Evolutionary conservation across 2,113 vertebrate genomes (phyloP), one percentile per base, ranked within the genome.

Genomic region (Alethe diademata): DNA sequence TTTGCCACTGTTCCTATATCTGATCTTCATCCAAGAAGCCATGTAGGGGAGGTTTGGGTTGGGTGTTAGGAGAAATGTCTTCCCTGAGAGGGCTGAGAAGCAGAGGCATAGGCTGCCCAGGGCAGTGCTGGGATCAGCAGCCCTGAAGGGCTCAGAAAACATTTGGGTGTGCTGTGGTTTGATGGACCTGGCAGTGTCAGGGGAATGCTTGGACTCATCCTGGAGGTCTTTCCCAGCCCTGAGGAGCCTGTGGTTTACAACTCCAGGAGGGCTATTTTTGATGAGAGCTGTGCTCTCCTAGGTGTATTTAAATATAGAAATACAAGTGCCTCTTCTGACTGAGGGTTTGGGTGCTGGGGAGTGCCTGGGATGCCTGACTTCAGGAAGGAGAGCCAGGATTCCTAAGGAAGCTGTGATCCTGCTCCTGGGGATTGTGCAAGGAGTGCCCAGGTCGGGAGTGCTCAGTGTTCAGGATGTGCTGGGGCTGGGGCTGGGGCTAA

Each of bases 401-500:
- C 78, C 72, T 72, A 47, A 62, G 88, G 78, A 26, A 87, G 93
- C 91, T 86, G 38, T 42, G 61, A 71, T 62, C 42, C 73, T 40
- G 40, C 72, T 79, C 6, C 53, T 82, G 6, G 53, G 85, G 79
- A 9, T 33, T 56, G 53, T 45, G 3, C 8, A 2, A 20, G 76
- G 65, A 85, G 72, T 69, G 70, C 85, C 3, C 19, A 65, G 88
- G 86, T 67, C 70, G 53, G 57, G 16, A 23, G 8, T 7, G 56
- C 43, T 65, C 47, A 0, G 7, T 88, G 86, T 71, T 38, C 92
- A 70, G 71, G 91, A 15, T 78, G 79, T 4, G 11, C 78, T 4
- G 24, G 56, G 88, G 66, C 62, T 4, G 24, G 56, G 88, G 66
- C 62, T 94, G 61, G 87, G 90, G 79, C 86, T 95, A 75, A 96